These are phyloP conservation scores for Brachionichthys hirsutus DNA, from an alignment of 2,113 vertebrate species.

Conservation along the genomic window DNA sequence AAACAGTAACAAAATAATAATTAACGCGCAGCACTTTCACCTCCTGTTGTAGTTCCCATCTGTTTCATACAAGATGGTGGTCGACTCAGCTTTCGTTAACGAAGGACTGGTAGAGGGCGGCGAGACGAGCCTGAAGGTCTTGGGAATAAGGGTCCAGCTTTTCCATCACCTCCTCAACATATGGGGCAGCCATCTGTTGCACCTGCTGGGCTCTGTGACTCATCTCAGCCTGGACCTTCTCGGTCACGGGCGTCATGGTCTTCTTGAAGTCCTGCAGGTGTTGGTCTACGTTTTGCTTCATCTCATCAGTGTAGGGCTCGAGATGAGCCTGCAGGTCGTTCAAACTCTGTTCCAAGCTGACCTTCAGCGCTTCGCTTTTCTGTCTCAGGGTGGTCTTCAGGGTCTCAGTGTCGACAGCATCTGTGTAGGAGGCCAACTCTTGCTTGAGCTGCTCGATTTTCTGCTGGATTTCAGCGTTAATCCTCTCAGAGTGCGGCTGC, in stretches of 20 bases:
- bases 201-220: constrained; percentile 58
- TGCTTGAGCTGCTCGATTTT: constrained; percentile 72
- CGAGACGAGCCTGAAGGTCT: constrained; percentile 60
- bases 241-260: constrained; percentile 61
- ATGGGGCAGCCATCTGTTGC: constrained; percentile 65
- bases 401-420: constrained; percentile 62
- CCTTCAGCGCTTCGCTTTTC: constrained; percentile 65
- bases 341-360: constrained; percentile 62
- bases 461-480: constrained; percentile 78
- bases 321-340: constrained; percentile 63
- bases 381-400: constrained; percentile 59
- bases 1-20: no score
- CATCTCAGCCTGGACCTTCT: constrained; percentile 64
- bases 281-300: constrained; percentile 65
- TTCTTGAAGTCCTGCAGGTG: constrained; percentile 70
- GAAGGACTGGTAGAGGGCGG: constrained; percentile 58
- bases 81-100: constrained; percentile 57
- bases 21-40: neutral
- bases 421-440: constrained; percentile 50
- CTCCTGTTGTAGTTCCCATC: constrained; percentile 6
- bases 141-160: constrained; percentile 66
- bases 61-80: neutral
- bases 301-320: constrained; percentile 58
- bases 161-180: constrained; percentile 59
- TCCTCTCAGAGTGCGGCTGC: constrained; percentile 73